Conservation (phyloP, 1,140 invertebrate genomes). For the Globodera ellingtonae region DNA sequence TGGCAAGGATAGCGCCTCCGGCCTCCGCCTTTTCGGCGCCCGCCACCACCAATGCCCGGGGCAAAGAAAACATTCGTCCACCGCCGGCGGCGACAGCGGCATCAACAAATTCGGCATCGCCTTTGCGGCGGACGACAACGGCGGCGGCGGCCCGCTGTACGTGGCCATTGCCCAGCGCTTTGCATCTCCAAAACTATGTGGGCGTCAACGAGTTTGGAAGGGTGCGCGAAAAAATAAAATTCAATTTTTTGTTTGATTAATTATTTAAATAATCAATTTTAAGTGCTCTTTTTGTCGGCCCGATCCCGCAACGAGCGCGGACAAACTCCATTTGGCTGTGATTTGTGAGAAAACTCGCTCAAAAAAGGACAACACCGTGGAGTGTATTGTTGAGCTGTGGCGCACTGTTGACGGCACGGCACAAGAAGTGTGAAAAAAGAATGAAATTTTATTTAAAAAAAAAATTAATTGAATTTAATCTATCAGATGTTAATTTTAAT, state of each 20-base stretch:
- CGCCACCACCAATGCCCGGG: neutral
- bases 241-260: neutral
- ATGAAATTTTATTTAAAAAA: neutral
- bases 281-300: constrained; percentile 9
- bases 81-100: neutral
- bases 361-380: constrained; percentile 6
- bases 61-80: neutral
- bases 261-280: neutral
- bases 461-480: no score
- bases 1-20: no score
- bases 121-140: neutral
- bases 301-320: neutral
- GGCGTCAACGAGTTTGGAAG: constrained; percentile 15
- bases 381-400: constrained; percentile 18
- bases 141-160: neutral
- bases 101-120: neutral
- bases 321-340: constrained; percentile 6
- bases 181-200: neutral
- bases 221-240: neutral
- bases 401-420: neutral
- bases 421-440: constrained; percentile 11
- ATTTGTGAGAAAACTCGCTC: constrained; percentile 21
- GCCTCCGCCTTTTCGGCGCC: no score
- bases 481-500: neutral
- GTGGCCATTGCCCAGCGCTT: constrained; percentile 21